Percentiles rank a stretch among this genome's conserved stretches.
These are phyloP conservation scores for Mobula hypostoma DNA, from an alignment of 2,113 vertebrate genomes.

Conservation along the genomic window DNA sequence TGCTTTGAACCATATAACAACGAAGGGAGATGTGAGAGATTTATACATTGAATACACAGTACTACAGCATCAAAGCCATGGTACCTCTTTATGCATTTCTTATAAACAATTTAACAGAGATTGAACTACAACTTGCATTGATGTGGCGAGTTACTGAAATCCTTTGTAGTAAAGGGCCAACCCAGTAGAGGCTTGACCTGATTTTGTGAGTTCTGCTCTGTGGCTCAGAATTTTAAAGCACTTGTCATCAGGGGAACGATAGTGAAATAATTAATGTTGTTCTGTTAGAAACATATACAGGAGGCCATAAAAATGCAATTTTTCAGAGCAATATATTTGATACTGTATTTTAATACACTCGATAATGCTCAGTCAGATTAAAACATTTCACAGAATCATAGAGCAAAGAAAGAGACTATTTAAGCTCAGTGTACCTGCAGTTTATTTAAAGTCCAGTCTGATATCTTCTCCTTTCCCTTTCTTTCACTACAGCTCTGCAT, in stretches of 20 bases:
- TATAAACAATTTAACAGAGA: slow-evolving; percentile 27
- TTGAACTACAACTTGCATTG: background rate
- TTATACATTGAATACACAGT: background rate
- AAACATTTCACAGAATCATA: background rate
- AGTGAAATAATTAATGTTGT: background rate
- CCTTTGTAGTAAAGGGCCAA: background rate
- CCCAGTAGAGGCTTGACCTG: background rate
- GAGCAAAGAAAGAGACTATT: background rate
- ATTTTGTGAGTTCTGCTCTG: background rate
- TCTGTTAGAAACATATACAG: background rate
- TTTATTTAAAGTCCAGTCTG: background rate
- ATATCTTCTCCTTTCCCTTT: background rate
- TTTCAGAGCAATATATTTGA: background rate
- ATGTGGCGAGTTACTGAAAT: background rate
- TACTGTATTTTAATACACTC: too few species aligned
- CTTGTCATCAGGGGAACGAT: background rate
- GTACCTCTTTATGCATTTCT: background rate
- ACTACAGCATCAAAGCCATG: slow-evolving; percentile 16
- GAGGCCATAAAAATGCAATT: too few species aligned
- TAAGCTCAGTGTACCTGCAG: background rate
- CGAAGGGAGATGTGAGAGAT: background rate
- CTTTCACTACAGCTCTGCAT: background rate
- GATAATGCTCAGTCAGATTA: background rate
- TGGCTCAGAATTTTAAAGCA: background rate
- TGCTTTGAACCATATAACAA: slow-evolving; percentile 18